Conservation (phyloP, 2,113 vertebrate species). For the Pteronura brasiliensis region DNA sequence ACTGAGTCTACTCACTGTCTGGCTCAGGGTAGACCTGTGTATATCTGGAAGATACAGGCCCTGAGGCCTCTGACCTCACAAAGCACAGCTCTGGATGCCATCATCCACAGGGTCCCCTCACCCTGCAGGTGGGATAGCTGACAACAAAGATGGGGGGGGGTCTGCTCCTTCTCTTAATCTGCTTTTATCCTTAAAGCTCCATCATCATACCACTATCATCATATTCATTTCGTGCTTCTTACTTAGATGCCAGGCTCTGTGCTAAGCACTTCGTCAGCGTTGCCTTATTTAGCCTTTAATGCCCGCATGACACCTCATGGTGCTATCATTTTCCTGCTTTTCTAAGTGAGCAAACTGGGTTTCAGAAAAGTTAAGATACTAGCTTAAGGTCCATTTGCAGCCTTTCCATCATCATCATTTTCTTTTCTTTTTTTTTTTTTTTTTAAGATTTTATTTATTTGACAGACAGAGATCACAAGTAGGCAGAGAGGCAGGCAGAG, state of each 20-base stretch:
- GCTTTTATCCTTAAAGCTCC: background rate
- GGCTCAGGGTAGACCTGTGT: background rate
- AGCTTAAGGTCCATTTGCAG: background rate
- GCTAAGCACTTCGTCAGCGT: background rate
- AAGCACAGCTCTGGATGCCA: background rate
- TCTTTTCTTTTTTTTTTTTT: too few species aligned
- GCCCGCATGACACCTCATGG: background rate
- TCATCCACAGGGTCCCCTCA: background rate
- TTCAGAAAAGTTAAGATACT: constrained; percentile 45
- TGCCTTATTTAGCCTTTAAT: constrained; percentile 1
- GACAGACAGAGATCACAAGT: too few species aligned
- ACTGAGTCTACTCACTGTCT: background rate
- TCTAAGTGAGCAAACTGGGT: background rate
- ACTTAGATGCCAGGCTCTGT: background rate
- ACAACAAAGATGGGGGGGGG: background rate
- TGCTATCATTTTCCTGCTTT: constrained; percentile 16
- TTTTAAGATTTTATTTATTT: too few species aligned
- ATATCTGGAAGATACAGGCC: background rate
- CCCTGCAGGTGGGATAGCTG: background rate
- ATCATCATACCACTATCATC: background rate
- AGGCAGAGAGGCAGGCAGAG: too few species aligned
- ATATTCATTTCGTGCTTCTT: background rate
- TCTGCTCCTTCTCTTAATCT: background rate
- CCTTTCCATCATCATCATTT: background rate
- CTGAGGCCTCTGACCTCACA: background rate